Evolutionary conservation across 2,888 invertebrate genomes (phyloP).

Genomic region (Unio pictorum): DNA sequence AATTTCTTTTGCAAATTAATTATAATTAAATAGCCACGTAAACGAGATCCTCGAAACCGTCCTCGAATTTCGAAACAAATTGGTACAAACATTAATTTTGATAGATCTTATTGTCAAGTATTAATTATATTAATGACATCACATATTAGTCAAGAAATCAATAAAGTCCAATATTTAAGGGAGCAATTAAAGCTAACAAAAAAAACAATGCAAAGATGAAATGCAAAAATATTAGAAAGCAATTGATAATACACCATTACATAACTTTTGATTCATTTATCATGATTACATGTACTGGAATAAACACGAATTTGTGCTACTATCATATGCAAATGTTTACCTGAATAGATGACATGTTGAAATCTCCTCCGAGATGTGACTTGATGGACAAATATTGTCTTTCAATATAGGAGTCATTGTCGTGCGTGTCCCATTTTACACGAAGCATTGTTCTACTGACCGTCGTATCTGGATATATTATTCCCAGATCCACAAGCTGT

Average conservation of each 20-base stretch:
- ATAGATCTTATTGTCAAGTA: no score
- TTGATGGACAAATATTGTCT: slow-evolving; percentile 31
- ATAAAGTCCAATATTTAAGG: no score
- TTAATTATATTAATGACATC: no score
- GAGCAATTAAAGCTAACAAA: neutral
- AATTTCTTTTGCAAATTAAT: no score
- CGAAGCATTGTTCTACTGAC: slow-evolving; percentile 16
- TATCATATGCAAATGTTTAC: slow-evolving; percentile 7
- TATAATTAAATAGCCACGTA: no score
- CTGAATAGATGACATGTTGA: slow-evolving; percentile 25
- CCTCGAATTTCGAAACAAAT: no score
- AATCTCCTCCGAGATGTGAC: slow-evolving; percentile 34
- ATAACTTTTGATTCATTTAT: no score
- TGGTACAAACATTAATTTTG: neutral
- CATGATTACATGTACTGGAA: no score
- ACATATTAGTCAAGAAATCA: no score
- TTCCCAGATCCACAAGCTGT: slow-evolving; percentile 20
- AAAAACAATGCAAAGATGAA: slow-evolving; percentile 3
- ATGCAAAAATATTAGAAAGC: neutral
- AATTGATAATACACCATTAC: no score
- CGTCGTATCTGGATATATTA: slow-evolving; percentile 9
- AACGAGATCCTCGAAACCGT: no score
- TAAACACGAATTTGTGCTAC: no score
- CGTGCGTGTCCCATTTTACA: slow-evolving; percentile 26
- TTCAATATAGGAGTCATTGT: slow-evolving; percentile 27